Evolutionary conservation across 1,140 invertebrate genomes (phyloP).

Genomic region (Sycophaga agraensis): DNA sequence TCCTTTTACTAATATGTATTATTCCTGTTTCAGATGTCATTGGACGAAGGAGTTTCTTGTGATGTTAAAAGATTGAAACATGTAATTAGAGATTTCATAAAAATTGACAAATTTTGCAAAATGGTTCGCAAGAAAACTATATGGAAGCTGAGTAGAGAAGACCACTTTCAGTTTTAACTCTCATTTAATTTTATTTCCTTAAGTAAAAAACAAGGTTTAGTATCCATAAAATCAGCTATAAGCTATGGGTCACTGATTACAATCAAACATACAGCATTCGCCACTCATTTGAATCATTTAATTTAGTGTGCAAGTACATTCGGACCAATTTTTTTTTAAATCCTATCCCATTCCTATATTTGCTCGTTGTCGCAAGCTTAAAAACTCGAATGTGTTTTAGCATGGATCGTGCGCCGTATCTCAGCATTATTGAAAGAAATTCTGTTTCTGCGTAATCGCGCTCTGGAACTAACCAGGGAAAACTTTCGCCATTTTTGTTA

Average conservation of each 20-base stretch:
- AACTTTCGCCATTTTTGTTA: no score
- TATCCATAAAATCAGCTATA: no score
- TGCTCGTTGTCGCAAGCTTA: conserved; percentile 59
- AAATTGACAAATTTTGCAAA: no score
- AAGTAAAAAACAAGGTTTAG: no score
- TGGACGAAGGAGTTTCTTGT: no score
- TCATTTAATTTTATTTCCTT: no score
- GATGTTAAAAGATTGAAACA: no score
- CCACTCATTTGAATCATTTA: background rate
- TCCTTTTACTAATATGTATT: conserved; percentile 30
- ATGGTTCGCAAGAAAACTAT: no score
- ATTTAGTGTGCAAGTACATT: background rate
- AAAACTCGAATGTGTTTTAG: conserved; percentile 53
- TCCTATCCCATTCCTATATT: conserved; percentile 34
- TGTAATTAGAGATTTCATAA: no score
- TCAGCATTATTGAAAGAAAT: conserved; percentile 25
- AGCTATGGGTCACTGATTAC: no score
- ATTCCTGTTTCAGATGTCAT: conserved; percentile 35
- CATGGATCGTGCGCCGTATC: conserved; percentile 47
- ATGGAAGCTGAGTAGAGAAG: no score
- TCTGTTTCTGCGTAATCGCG: background rate
- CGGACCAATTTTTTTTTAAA: conserved; percentile 8
- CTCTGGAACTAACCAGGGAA: conserved; percentile 11
- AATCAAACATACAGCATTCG: background rate
- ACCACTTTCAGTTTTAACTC: conserved; percentile 7